Conservation (phyloP, 2,888 invertebrate species). For the Pammene fasciana region DNA sequence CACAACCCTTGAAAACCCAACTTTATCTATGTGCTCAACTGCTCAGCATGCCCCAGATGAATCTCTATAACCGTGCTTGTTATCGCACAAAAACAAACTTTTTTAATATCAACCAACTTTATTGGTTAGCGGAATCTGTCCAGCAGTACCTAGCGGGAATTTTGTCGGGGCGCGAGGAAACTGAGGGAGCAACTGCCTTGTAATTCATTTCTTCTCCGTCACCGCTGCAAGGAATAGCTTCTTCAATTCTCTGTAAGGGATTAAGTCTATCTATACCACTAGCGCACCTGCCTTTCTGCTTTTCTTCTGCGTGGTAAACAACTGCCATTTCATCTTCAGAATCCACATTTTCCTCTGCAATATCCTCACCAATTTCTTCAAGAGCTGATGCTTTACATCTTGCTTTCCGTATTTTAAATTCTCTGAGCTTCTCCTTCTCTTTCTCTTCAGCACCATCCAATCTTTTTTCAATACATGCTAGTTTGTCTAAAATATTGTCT, state of each 20-base stretch:
- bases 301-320: conserved; percentile 50
- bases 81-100: conserved; percentile 31
- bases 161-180: conserved; percentile 57
- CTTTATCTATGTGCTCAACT: not conserved
- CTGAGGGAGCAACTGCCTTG: conserved; percentile 46
- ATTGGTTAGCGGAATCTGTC: conserved; percentile 63
- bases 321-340: conserved; percentile 62
- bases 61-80: conserved; percentile 6
- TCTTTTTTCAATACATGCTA: conserved; percentile 64
- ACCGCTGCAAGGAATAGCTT: conserved; percentile 48
- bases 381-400: conserved; percentile 58
- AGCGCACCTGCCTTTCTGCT: conserved; percentile 47
- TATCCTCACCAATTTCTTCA: conserved; percentile 65
- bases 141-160: conserved; percentile 71
- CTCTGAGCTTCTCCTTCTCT: conserved; percentile 1
- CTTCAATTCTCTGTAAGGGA: conserved; percentile 32
- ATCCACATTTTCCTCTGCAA: conserved; percentile 54
- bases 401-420: conserved; percentile 42
- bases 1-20: conserved; percentile 2
- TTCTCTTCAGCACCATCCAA: conserved; percentile 48
- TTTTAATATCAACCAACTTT: conserved; percentile 47
- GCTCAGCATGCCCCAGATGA: conserved; percentile 6
- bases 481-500: conserved; percentile 61
- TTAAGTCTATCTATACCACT: conserved; percentile 45
- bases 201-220: conserved; percentile 55